Evolutionary conservation across 2,113 vertebrate species (phyloP).

Genomic region (Ctenomys sociabilis): DNA sequence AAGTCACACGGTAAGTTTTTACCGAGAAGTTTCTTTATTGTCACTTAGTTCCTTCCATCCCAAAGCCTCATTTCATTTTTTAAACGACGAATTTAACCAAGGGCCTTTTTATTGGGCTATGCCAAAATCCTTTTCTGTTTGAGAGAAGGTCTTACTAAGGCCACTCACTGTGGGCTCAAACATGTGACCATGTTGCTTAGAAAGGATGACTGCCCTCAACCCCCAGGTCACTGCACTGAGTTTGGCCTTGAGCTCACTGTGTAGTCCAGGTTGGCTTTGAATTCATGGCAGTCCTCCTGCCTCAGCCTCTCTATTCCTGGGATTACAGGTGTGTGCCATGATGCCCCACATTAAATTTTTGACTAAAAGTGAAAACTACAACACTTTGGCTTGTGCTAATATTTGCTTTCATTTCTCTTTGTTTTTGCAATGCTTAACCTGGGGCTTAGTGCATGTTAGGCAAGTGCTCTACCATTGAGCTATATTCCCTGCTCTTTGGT

Average conservation of each 20-base stretch:
- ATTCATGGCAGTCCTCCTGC: neutral
- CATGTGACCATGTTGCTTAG: neutral
- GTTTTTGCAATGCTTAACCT: neutral
- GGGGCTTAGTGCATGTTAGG: neutral
- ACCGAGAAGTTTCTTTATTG: accelerated
- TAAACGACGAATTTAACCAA: neutral
- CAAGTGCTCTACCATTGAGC: neutral
- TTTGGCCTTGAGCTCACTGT: neutral
- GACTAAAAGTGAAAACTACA: neutral
- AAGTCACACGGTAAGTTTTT: constrained; percentile 91
- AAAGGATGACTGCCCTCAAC: neutral
- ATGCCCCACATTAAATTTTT: neutral
- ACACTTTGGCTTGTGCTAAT: neutral
- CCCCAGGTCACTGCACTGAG: neutral
- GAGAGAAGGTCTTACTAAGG: neutral
- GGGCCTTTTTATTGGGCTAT: neutral
- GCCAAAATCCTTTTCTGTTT: neutral
- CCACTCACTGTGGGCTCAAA: neutral
- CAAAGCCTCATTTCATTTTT: neutral
- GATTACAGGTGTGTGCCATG: too few relatives aligned
- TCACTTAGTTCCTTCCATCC: neutral
- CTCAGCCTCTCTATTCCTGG: neutral
- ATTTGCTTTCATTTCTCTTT: neutral
- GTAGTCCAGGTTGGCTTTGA: neutral
- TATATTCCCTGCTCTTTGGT: neutral